Conservation (phyloP, 2,797 vertebrate species). For the Notolabrus celidotus region DNA sequence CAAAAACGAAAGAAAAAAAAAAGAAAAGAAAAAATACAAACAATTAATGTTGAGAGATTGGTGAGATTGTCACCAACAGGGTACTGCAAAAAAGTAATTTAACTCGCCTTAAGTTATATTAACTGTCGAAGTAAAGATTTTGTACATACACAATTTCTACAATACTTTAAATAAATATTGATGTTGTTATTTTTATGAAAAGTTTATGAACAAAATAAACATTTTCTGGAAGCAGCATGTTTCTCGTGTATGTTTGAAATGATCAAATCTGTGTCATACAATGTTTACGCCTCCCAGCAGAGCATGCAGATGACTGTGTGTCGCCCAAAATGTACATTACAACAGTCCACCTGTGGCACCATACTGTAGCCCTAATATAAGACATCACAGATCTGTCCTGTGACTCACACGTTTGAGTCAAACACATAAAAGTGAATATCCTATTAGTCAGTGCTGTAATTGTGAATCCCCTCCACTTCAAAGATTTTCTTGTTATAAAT, state of each 20-base stretch:
- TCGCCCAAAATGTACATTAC: slow-evolving; percentile 65
- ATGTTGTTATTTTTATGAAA: slow-evolving; percentile 93
- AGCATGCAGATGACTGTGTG: slow-evolving; percentile 47
- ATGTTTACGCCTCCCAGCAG: slow-evolving; percentile 7
- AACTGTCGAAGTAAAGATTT: slow-evolving; percentile 86
- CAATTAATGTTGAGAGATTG: slow-evolving; percentile 68
- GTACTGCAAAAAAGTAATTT: slow-evolving; percentile 80
- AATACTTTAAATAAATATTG: slow-evolving; percentile 87
- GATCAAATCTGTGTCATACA: slow-evolving; percentile 29
- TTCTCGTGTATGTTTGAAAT: slow-evolving; percentile 59
- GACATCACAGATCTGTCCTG: slow-evolving; percentile 46
- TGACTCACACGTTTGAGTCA: slow-evolving; percentile 65
- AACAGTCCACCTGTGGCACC: slow-evolving; percentile 64
- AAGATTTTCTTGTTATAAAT: slow-evolving; percentile 46
- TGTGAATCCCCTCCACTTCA: slow-evolving; percentile 42
- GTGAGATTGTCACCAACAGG: slow-evolving; percentile 80
- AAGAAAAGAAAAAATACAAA: slow-evolving; percentile 1
- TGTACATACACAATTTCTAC: slow-evolving; percentile 89
- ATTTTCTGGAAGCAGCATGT: slow-evolving; percentile 81
- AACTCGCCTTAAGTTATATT: slow-evolving; percentile 91
- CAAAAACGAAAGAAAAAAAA: slow-evolving; percentile 3
- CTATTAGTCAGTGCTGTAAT: slow-evolving; percentile 48
- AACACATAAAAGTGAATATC: slow-evolving; percentile 60
- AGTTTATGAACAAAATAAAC: slow-evolving; percentile 89
- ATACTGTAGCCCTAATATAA: slow-evolving; percentile 61